These are phyloP conservation scores for Galeopterus variegatus DNA, from an alignment of 2,113 vertebrate genomes.

Conservation along the genomic window DNA sequence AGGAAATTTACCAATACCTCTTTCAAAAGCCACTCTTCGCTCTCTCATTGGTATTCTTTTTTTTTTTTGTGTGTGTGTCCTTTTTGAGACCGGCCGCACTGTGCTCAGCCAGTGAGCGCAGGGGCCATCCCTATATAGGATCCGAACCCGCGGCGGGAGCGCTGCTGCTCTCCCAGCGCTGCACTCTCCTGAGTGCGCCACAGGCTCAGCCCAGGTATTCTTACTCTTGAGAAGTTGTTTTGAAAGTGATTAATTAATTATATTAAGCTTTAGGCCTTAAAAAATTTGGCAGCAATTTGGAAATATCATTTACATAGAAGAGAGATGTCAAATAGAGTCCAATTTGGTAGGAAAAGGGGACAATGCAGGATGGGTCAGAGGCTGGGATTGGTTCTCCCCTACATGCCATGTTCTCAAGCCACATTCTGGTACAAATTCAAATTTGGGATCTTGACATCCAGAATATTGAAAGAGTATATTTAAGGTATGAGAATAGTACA, in stretches of 20 bases:
- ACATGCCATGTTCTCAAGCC: background rate
- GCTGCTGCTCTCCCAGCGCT: too few species aligned
- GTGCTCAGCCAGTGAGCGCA: too few species aligned
- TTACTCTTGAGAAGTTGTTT: slow-evolving; percentile 52
- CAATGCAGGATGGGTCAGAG: background rate
- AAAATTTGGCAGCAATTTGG: slow-evolving; percentile 37
- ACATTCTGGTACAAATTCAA: background rate
- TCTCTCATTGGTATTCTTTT: slow-evolving; percentile 28
- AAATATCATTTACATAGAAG: background rate
- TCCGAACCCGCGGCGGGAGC: too few species aligned
- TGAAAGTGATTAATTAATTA: slow-evolving; percentile 59
- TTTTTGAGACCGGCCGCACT: too few species aligned
- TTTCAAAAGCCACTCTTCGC: slow-evolving; percentile 22
- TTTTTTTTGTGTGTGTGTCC: too few species aligned
- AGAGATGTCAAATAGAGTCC: background rate
- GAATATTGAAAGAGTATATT: background rate
- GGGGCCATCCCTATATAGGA: too few species aligned
- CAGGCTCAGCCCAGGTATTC: too few species aligned
- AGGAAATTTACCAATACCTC: background rate
- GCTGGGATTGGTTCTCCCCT: background rate
- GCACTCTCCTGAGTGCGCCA: too few species aligned
- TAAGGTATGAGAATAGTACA: background rate
- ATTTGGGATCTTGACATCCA: background rate
- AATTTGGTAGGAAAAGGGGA: background rate
- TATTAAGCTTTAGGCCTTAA: background rate